Evolutionary conservation across 2,888 invertebrate species (phyloP), one percentile per base, ranked within the genome.

Genomic region (Apodemia mormo): DNA sequence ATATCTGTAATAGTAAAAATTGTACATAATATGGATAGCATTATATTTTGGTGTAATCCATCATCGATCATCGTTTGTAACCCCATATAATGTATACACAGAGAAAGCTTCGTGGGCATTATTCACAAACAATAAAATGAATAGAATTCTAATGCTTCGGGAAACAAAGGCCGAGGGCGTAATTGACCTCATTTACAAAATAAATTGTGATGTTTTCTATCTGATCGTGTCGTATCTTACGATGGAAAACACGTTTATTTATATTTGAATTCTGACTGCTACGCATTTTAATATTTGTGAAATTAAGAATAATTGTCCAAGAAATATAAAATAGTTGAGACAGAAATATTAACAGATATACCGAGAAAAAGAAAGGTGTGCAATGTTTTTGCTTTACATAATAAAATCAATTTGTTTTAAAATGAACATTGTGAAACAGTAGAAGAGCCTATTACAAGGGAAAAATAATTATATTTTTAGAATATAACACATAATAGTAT

Each of bases 141-240:
- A 37, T 64, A 33, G 61, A n/a, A 64, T 64, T 64, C 61, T 64
- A 64, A 64, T n/a, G 37, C 14, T 61, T 14, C 61, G 33, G 33
- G 33, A 37, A 37, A 61, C 33, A 61, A 61, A 37, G 61, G 61
- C 61, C 33, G 61, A 33, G 37, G 61, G 61, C 30, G 61, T 61
- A 61, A 61, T 61, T 61, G 30, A 58, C 58, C 30, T 58, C 61
- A 61, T 61, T 61, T 61, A 33, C n/a, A 61, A 61, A 61, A 61
- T 33, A 61, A 61, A 61, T 14, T 61, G 14, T 52, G 52, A 52
- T 52, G 52, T n/a, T 52, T 22, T 49, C 49, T 52, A 52, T 52
- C 52, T 1, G n/a, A 12, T 45, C 45, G 45, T 45, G 12, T 45
- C 12, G 12, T 45, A 45, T n/a, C 52, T 52, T 6, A n/a, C n/a